Percentiles rank a stretch among this genome's conserved stretches.
phyloP scores from a whole-genome alignment of 1,140 invertebrate genomes.

The Alviniconcha marisindica region DNA sequence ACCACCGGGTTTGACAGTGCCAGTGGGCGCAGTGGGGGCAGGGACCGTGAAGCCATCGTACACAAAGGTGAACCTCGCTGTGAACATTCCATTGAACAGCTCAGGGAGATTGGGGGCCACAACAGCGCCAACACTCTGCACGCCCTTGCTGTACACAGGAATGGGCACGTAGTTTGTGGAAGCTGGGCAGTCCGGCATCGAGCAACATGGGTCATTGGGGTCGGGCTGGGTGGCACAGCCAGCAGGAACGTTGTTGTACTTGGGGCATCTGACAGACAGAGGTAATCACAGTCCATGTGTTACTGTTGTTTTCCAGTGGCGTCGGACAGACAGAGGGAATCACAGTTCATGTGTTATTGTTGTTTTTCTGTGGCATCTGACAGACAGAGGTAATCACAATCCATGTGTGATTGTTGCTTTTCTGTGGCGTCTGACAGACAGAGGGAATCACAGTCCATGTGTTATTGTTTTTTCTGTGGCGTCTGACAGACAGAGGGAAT shows the following conservation, averaged over 20 bases:
- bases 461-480: slow-evolving; percentile 53
- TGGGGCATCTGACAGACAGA: slow-evolving; percentile 50
- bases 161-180: slow-evolving; percentile 47
- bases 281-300: too few species aligned
- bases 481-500: slow-evolving; percentile 37
- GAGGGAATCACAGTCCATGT: too few species aligned
- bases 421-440: too few species aligned
- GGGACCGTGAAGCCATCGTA: slow-evolving; percentile 41
- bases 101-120: slow-evolving; percentile 48
- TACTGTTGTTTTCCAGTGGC: too few species aligned
- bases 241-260: slow-evolving; percentile 51
- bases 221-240: slow-evolving; percentile 47
- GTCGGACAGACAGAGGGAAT: too few species aligned
- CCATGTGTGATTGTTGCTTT: too few species aligned
- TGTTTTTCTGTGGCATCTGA: slow-evolving; percentile 57
- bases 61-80: slow-evolving; percentile 42
- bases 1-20: neutral
- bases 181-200: slow-evolving; percentile 50
- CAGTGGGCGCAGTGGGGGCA: slow-evolving; percentile 34
- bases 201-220: slow-evolving; percentile 56
- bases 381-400: neutral
- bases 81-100: slow-evolving; percentile 49
- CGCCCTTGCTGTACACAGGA: slow-evolving; percentile 48
- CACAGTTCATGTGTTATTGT: too few species aligned
- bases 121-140: slow-evolving; percentile 55